Conservation (phyloP, 1,140 invertebrate species). For the Leptinotarsa texana region DNA sequence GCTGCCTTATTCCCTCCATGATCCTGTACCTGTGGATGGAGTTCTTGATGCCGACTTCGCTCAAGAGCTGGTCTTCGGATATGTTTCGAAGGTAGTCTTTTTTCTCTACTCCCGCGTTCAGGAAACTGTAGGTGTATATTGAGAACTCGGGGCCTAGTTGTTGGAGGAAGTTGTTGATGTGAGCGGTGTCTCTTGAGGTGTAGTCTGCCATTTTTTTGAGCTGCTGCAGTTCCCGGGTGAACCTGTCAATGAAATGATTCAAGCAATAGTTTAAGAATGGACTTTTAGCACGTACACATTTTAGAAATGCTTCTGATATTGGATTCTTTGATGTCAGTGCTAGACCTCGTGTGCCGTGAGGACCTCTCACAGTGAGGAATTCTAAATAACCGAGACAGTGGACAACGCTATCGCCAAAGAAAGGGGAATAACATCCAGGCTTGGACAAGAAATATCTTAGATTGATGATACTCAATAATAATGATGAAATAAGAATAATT, state of each 20-base stretch:
- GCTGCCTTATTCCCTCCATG: slow-evolving; percentile 77
- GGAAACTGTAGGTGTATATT: slow-evolving; percentile 96
- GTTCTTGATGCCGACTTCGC: slow-evolving; percentile 90
- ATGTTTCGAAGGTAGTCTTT: slow-evolving; percentile 78
- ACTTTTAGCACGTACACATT: too few species aligned
- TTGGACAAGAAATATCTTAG: too few species aligned
- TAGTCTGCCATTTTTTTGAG: slow-evolving; percentile 98
- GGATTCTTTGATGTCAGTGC: too few species aligned
- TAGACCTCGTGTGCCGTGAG: too few species aligned
- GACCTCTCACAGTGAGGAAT: too few species aligned
- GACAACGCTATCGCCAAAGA: too few species aligned
- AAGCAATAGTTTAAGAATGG: not conserved
- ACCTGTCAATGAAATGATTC: slow-evolving; percentile 61
- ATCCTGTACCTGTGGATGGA: slow-evolving; percentile 93
- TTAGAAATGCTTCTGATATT: too few species aligned
- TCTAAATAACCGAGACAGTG: too few species aligned
- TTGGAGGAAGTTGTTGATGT: slow-evolving; percentile 89
- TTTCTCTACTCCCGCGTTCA: slow-evolving; percentile 89
- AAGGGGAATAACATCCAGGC: too few species aligned
- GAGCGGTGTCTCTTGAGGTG: slow-evolving; percentile 88
- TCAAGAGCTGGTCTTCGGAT: slow-evolving; percentile 87
- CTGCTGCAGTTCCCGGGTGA: slow-evolving; percentile 91
- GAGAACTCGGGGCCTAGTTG: slow-evolving; percentile 87
- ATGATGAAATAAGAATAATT: too few species aligned
- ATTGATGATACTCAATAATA: too few species aligned